These are phyloP conservation scores for Climacteris rufus DNA, from an alignment of 2,113 vertebrate genomes.

Conservation along the genomic window DNA sequence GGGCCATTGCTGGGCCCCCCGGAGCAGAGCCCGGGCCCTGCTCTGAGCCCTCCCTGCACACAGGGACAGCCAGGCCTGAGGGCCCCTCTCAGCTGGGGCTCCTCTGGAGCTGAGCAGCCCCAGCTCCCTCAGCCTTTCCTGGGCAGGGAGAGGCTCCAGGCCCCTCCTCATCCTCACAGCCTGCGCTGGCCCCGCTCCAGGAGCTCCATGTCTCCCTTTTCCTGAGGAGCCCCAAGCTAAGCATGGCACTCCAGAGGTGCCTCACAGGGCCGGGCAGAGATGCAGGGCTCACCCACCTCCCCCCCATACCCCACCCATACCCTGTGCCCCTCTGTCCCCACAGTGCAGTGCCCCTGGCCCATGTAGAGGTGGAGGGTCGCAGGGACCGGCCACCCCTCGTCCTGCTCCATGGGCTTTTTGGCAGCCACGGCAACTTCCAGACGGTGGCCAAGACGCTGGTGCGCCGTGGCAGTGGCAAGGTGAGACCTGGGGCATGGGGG, in stretches of 20 bases:
- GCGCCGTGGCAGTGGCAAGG: constrained; percentile 84
- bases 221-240: background rate
- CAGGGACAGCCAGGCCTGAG: background rate
- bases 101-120: background rate
- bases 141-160: background rate
- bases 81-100: background rate
- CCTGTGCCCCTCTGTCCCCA: accelerated
- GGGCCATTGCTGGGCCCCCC: background rate
- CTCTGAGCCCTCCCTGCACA: background rate
- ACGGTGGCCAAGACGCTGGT: constrained; percentile 84
- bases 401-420: constrained; percentile 92
- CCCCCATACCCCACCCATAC: accelerated
- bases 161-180: background rate
- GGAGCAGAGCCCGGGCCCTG: background rate
- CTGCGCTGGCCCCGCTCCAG: accelerated
- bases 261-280: background rate
- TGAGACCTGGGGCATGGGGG: constrained; percentile 34
- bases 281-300: background rate
- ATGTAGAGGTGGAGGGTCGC: constrained; percentile 74
- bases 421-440: constrained; percentile 87
- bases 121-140: background rate
- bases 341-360: constrained; percentile 78
- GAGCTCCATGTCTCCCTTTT: background rate
- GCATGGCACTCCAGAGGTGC: background rate
- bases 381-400: constrained; percentile 78